These are phyloP conservation scores for Rattus norvegicus DNA, from an alignment of 2,113 vertebrate species.

Conservation along the genomic window DNA sequence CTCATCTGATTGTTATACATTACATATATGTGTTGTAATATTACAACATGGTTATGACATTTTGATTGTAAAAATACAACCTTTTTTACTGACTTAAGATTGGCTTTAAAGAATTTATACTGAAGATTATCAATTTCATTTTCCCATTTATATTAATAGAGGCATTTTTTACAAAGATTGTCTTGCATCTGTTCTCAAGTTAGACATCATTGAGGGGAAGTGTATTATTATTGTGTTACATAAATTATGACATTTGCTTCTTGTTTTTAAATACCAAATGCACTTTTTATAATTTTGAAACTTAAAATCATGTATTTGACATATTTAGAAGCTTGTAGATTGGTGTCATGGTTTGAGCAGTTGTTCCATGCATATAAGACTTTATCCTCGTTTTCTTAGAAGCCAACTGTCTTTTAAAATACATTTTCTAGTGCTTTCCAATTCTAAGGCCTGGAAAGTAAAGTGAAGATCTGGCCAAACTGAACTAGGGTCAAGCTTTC, in stretches of 20 bases:
- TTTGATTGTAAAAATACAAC: not conserved
- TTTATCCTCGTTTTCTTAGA: not conserved
- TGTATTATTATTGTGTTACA: not conserved
- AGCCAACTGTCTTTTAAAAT: conserved; percentile 25
- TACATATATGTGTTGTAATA: not conserved
- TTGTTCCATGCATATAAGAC: not conserved
- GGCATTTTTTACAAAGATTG: not conserved
- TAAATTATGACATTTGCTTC: not conserved
- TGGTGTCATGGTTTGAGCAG: not conserved
- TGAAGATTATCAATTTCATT: not conserved
- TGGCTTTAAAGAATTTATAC: not conserved
- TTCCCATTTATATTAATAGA: not conserved
- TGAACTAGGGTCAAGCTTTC: conserved; percentile 21
- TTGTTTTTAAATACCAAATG: not conserved
- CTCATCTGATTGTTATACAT: not conserved
- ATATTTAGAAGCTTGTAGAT: not conserved
- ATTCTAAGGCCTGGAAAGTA: not conserved
- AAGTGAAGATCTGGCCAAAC: conserved; percentile 50
- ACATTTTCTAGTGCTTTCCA: not conserved
- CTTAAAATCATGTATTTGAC: conserved; percentile 12
- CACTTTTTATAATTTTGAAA: not conserved
- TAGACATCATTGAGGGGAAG: not conserved
- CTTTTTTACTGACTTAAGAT: not conserved
- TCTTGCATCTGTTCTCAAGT: not conserved
- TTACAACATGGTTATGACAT: not conserved